Percentiles rank a stretch among this genome's conserved stretches.
phyloP scores from a whole-genome alignment of 2,888 invertebrate genomes.

The Liposcelis brunnea region DNA sequence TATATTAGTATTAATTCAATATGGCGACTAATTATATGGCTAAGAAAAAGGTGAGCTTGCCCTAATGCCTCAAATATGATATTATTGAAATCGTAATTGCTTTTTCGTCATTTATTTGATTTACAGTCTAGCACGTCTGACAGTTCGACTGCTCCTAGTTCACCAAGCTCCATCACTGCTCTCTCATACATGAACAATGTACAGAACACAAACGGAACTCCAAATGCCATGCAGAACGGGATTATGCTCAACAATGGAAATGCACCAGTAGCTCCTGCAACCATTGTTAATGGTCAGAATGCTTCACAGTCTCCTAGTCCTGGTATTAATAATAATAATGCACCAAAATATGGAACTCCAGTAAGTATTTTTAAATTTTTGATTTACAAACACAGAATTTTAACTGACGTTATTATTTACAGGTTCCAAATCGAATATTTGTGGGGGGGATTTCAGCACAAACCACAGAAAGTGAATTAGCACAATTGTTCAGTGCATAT shows the following conservation, averaged over 20 bases:
- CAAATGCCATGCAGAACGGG: neutral
- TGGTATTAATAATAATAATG: constrained; percentile 23
- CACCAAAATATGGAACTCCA: constrained; percentile 31
- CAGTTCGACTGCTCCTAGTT: neutral
- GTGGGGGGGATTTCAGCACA: constrained; percentile 90
- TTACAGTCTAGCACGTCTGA: neutral
- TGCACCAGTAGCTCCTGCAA: neutral
- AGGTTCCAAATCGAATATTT: constrained; percentile 89
- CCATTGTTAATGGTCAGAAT: neutral
- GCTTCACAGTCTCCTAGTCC: neutral
- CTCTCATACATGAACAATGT: neutral
- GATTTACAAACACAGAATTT: no score
- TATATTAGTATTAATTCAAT: constrained; percentile 4
- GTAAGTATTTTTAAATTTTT: constrained; percentile 17
- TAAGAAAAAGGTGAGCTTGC: constrained; percentile 6
- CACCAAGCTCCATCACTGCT: neutral
- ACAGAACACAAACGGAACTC: neutral
- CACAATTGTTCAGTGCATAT: constrained; percentile 77
- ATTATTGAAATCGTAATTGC: neutral
- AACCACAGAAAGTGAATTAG: constrained; percentile 81
- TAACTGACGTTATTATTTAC: constrained; percentile 32
- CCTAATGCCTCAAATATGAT: no score
- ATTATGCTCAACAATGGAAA: constrained; percentile 1
- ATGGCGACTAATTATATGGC: constrained; percentile 7
- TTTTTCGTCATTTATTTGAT: neutral